Evolutionary conservation across 2,797 vertebrate genomes (phyloP), one percentile per base, ranked within the genome.

Genomic region (Hypotaenidia okinawae): DNA sequence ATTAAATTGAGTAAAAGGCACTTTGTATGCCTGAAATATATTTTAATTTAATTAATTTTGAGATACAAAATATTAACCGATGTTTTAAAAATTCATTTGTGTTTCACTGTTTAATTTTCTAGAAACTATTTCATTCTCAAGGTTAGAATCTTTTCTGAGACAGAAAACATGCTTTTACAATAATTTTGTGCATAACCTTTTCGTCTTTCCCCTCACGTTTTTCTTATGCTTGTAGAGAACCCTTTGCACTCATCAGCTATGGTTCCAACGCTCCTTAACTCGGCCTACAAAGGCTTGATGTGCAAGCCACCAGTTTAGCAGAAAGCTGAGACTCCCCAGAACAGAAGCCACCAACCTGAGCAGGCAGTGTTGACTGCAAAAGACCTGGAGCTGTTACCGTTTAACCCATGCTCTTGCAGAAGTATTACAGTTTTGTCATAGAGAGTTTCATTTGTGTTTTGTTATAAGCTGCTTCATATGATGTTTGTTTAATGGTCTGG

Each of bases 1-100:
- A 96, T 96, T 94, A 96, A 93, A 96, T 76, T 95, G 89, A 96
- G 89, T 96, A 97, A 96, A 96, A 96, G 77, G 43, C 86, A 96
- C 84, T 88, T 91, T 90, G 82, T 95, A 94, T 86, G 81, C 69
- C 78, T 93, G 94, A 96, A 96, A 96, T 95, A 90, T 86, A 93
- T 93, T 97, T 96, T 92, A 95, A 93, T 92, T 94, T 96, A 94
- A 96, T 97, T 94, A 94, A 96, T 95, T 95, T 89, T 25, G 82
- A 90, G 84, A 75, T 68, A 91, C 37, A 88, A 95, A 95, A 92
- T 95, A 90, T 83, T 91, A 95, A 83, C 58, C 24, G 72, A 2
- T 68, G 13, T 89, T 94, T 95, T 83, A 96, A 89, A 92, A 95
- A 86, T 74, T 79, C 35, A 87, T 84, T 92, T 94, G 6, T 94